These are phyloP conservation scores for Bombus pascuorum DNA, from an alignment of 1,140 invertebrate species.

Conservation along the genomic window DNA sequence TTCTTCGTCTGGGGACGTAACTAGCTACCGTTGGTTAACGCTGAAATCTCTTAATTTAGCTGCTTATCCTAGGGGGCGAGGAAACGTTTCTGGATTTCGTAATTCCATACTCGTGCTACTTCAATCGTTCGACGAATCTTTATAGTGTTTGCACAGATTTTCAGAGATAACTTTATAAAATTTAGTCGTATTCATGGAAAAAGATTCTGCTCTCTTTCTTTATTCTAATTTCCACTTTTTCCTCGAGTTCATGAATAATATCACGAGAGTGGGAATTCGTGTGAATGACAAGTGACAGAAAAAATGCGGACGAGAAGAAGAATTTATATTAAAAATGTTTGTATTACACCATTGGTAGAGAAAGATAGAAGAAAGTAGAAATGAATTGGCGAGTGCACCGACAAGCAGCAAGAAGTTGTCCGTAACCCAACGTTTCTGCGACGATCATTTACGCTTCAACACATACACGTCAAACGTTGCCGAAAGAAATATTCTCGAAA, in stretches of 20 bases:
- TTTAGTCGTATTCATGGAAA: background rate
- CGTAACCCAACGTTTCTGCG: background rate
- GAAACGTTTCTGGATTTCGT: background rate
- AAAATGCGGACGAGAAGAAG: background rate
- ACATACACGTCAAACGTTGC: background rate
- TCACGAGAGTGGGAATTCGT: background rate
- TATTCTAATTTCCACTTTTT: background rate
- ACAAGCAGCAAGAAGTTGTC: background rate
- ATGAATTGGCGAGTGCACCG: background rate
- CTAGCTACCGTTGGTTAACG: background rate
- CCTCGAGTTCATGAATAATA: background rate
- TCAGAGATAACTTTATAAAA: background rate
- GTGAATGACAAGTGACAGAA: background rate
- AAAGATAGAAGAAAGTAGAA: background rate
- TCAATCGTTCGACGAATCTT: background rate
- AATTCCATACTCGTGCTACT: background rate
- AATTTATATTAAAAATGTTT: background rate
- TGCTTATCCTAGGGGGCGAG: background rate
- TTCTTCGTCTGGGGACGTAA: background rate
- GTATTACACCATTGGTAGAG: too few relatives aligned
- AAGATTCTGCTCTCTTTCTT: background rate
- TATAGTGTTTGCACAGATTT: background rate
- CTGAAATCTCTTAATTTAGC: conserved; percentile 1
- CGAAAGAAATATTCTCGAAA: background rate
- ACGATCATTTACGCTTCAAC: background rate